A percentile compares a stretch with the other conserved stretches of the same genome.
phyloP scores from a whole-genome alignment of 2,797 vertebrate genomes.

The Peromyscus attwateri region DNA sequence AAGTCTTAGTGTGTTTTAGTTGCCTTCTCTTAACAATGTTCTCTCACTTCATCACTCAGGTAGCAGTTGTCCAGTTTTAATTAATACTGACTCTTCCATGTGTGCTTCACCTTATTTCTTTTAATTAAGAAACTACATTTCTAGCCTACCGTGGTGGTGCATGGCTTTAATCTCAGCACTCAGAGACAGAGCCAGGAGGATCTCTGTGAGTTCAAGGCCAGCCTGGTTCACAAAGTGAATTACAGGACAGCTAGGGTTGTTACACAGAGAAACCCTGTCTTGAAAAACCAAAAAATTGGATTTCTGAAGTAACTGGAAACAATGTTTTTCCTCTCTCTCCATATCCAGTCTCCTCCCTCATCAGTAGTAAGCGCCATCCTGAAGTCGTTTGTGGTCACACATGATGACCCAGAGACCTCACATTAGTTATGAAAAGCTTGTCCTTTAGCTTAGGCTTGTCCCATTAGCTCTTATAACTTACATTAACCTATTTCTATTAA shows the following conservation, averaged over 20 bases:
- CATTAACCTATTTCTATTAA: no score
- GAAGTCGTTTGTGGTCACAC: neutral
- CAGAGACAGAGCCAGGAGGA: no score
- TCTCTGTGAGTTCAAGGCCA: no score
- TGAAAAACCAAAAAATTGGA: constrained; percentile 38
- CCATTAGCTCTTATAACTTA: no score
- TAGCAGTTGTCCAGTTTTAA: neutral
- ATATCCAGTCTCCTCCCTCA: neutral
- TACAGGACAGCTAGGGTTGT: no score
- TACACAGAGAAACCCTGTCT: neutral
- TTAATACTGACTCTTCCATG: neutral
- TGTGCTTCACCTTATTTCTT: neutral
- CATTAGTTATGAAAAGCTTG: no score
- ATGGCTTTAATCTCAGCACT: no score
- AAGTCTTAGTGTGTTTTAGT: neutral
- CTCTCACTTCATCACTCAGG: neutral
- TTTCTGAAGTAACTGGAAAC: constrained; percentile 48
- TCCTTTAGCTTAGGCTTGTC: no score
- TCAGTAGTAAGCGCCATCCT: neutral
- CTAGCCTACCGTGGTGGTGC: neutral
- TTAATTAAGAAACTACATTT: constrained; percentile 49
- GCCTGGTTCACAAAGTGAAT: no score
- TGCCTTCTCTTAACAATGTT: neutral
- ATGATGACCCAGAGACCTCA: no score
- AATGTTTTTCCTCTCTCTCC: neutral